Evolutionary conservation across 2,797 vertebrate genomes (phyloP), one percentile per base, ranked within the genome.

Genomic region (Dicrostonyx torquatus): DNA sequence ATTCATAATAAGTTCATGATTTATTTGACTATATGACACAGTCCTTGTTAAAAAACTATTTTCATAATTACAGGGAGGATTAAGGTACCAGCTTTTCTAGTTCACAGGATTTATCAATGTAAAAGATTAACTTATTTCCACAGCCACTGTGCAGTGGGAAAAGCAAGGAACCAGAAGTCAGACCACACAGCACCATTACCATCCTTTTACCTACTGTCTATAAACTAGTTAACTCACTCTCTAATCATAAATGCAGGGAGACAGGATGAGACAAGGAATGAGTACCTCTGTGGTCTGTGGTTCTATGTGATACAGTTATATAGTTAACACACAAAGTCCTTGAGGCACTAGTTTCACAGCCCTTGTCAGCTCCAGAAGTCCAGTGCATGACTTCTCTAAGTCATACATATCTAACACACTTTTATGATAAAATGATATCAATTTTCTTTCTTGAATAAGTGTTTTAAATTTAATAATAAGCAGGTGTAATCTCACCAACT

Each of bases 401-500:
- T 86, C 50, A 86, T 5, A 90, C 40, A 94, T 22, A 85, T 73
- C 48, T 26, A 55, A 53, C 14, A 75, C 0, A 50, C 11, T 78
- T 26, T 91, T 92, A 37, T 94, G 55, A 87, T 20, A 95, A 90
- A 77, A 79, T 37, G 53, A 53, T 48, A 66, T 45, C 79, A 31
- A 37, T 76, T 11, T 31, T 73, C 85, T 75, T 55, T 45, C 68
- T 83, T 80, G 29, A 68, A 79, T 77, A 91, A 68, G 11, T 11
- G 10, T 13, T 76, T 88, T 58, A 15, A 90, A 80, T 79, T 73
- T 60, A 29, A 86, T 62, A 91, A 68, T 7, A 89, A 76, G 68
- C 7, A 93, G 89, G 11, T 34, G 13, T 70, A 84, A 40, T 34
- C n/a, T 66, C 73, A 97, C 92, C 96, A 86, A 95, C 99, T 98